phyloP scores from a whole-genome alignment of 2,113 vertebrate species.

The Electrona antarctica region DNA sequence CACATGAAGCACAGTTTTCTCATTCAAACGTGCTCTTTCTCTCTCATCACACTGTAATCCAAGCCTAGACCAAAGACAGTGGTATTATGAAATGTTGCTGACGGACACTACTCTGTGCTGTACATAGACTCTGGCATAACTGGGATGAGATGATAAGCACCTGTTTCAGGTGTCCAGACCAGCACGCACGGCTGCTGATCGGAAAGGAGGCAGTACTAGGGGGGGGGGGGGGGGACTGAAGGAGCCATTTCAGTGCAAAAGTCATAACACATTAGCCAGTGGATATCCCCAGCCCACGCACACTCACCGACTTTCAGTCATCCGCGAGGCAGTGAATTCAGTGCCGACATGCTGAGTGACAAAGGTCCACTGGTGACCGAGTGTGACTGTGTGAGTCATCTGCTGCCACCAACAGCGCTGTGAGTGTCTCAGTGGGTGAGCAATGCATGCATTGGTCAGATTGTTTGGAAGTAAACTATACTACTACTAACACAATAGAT shows the following conservation, averaged over 20 bases:
- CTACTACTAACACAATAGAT: background rate
- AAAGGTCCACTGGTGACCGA: slow-evolving; percentile 29
- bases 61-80: slow-evolving; percentile 37
- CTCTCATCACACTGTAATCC: background rate
- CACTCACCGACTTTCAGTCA: slow-evolving; percentile 46
- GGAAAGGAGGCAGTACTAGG: slow-evolving; percentile 18
- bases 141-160: slow-evolving; percentile 59
- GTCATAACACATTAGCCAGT: slow-evolving; percentile 46
- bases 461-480: slow-evolving; percentile 21
- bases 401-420: slow-evolving; percentile 45
- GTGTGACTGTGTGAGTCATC: slow-evolving; percentile 67
- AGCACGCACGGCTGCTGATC: slow-evolving; percentile 37
- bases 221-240: slow-evolving; percentile 16
- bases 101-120: slow-evolving; percentile 41
- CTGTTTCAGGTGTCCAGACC: slow-evolving; percentile 37
- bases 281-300: slow-evolving; percentile 47
- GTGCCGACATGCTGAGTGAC: slow-evolving; percentile 6
- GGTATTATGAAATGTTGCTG: slow-evolving; percentile 51
- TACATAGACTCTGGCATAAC: slow-evolving; percentile 29
- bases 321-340: slow-evolving; percentile 23
- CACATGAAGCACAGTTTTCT: background rate
- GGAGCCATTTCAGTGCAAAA: slow-evolving; percentile 35
- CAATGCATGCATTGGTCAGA: slow-evolving; percentile 15
- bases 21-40: background rate
- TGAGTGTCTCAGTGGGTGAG: slow-evolving; percentile 29